Conservation (phyloP, 2,888 invertebrate species). For the Spilarctia lutea region DNA sequence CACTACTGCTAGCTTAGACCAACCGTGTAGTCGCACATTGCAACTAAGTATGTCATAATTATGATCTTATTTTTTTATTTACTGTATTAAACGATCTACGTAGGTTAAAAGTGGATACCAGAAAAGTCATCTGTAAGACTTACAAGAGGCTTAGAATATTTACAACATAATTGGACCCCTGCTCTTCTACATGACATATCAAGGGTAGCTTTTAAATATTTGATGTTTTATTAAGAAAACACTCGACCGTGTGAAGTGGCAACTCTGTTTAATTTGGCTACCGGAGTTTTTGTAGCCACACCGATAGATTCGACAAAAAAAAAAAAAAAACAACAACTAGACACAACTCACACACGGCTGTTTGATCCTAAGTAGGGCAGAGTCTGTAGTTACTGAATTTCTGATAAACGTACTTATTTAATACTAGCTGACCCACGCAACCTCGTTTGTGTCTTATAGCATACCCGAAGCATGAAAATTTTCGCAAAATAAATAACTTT, state of each 20-base stretch:
- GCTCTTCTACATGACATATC: slow-evolving; percentile 19
- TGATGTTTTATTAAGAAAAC: slow-evolving; percentile 61
- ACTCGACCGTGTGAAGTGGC: slow-evolving; percentile 55
- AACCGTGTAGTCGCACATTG: too few species aligned
- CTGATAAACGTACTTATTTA: neutral
- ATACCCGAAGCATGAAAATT: too few species aligned
- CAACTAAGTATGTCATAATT: too few species aligned
- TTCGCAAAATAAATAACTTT: too few species aligned
- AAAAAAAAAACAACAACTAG: neutral
- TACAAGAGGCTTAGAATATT: slow-evolving; percentile 3
- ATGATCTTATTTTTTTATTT: too few species aligned
- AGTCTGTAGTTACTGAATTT: neutral
- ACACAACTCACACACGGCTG: neutral
- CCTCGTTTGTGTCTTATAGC: too few species aligned
- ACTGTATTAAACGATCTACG: neutral
- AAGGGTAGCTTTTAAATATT: slow-evolving; percentile 46
- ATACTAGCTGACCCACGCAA: too few species aligned
- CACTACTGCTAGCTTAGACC: too few species aligned
- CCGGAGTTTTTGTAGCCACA: slow-evolving; percentile 51
- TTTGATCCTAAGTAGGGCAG: neutral
- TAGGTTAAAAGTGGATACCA: neutral
- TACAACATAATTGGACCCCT: slow-evolving; percentile 18
- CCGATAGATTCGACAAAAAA: neutral
- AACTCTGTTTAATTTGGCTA: slow-evolving; percentile 66
- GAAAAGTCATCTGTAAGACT: neutral